Evolutionary conservation across 2,113 vertebrate genomes (phyloP), one percentile per base, ranked within the genome.

Genomic region (Dunckerocampus dactyliophorus): DNA sequence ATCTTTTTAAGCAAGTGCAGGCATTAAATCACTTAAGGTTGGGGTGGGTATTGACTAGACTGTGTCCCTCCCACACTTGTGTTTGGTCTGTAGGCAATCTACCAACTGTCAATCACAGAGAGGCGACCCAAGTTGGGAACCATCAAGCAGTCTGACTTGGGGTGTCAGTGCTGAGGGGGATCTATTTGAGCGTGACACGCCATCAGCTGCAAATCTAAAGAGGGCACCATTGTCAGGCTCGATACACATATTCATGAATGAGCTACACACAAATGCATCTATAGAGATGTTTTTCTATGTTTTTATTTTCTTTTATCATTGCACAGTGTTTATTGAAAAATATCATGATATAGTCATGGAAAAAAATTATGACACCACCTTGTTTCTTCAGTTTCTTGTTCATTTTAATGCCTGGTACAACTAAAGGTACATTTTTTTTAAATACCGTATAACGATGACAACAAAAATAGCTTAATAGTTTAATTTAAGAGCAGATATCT

Each of bases 21-120:
- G 61, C 72, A 84, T 82, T 85, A 81, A 80, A 77, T 69, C 61
- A 66, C 63, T 43, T 43, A 57, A 61, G 77, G 76, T 46, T 28
- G 65, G 64, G 65, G 67, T 42, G 71, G 62, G 54, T 81, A 82
- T 84, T 76, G 81, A 85, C 82, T 82, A 73, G 77, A 64, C 74
- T 57, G 62, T 80, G 77, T 84, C 76, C 87, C 76, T 72, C 73
- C 72, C 72, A 76, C 82, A 82, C 72, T 65, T 61, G 63, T 83
- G 85, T 88, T 89, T 88, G 85, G 88, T 79, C 69, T 71, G 74
- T 72, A 88, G 84, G 87, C 89, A 90, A 89, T 90, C 87, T 89
- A 82, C 77, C 74, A 79, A 45, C 84, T 72, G 84, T 90, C 89
- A 90, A 88, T 90, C 89, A 88, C 68, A 1, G 51, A 43, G 72